Evolutionary conservation across 2,113 vertebrate genomes (phyloP).

Genomic region (Ictalurus punctatus): DNA sequence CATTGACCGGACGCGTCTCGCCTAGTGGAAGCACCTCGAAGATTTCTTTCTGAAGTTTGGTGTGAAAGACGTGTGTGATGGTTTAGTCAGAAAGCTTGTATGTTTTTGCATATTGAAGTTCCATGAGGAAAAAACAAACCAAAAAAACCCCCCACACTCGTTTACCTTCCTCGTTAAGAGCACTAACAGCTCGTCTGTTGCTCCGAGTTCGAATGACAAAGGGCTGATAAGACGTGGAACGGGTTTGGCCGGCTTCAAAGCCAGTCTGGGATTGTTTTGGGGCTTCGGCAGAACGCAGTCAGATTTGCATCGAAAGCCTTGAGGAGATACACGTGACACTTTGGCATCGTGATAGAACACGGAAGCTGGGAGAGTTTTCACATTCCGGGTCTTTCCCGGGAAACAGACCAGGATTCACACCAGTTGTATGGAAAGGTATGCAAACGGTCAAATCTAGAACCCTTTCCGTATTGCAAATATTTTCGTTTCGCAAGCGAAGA

Average conservation of each 20-base stretch:
- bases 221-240: slow-evolving; percentile 26
- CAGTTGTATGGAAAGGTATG: neutral
- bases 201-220: neutral
- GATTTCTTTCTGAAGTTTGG: too few species aligned
- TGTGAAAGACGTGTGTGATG: neutral
- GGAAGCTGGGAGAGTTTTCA: neutral
- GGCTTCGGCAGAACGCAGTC: neutral
- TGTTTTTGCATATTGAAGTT: neutral
- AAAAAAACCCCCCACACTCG: neutral
- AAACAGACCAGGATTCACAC: neutral
- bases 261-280: neutral
- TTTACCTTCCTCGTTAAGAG: neutral
- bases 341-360: neutral
- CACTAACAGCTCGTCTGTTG: slow-evolving; percentile 3
- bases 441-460: neutral
- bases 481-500: neutral
- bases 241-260: slow-evolving; percentile 10
- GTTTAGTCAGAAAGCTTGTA: neutral
- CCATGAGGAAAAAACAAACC: neutral
- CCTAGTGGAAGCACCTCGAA: too few species aligned
- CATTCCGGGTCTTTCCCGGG: neutral
- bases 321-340: neutral
- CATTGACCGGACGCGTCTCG: too few species aligned
- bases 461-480: neutral
- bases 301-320: slow-evolving; percentile 35